These are phyloP conservation scores for Pachypanchax playfairii DNA, from an alignment of 2,113 vertebrate species.

Conservation along the genomic window DNA sequence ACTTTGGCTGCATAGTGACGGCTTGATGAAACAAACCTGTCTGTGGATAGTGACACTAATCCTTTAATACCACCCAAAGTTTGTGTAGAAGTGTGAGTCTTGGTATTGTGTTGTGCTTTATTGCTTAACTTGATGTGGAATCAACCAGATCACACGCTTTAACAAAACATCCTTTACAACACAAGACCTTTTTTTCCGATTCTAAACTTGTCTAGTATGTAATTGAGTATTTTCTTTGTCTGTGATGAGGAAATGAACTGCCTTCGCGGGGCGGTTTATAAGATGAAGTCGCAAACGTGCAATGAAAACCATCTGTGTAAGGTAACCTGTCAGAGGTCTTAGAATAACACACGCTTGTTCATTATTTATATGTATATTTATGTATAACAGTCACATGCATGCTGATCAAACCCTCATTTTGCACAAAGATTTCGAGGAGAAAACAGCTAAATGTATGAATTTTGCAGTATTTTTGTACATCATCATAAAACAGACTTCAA, in stretches of 20 bases:
- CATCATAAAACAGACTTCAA: too few relatives aligned
- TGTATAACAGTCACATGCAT: too few relatives aligned
- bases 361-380: too few relatives aligned
- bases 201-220: not conserved
- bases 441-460: too few relatives aligned
- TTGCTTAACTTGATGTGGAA: not conserved
- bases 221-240: not conserved
- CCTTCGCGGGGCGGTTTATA: not conserved
- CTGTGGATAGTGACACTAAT: not conserved
- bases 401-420: too few relatives aligned
- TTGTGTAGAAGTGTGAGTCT: not conserved
- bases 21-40: not conserved
- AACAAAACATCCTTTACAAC: conserved; percentile 4
- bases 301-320: too few relatives aligned
- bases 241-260: not conserved
- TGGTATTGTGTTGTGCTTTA: not conserved
- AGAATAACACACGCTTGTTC: too few relatives aligned
- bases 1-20: not conserved
- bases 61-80: not conserved
- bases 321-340: too few relatives aligned
- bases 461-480: too few relatives aligned
- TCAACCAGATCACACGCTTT: not conserved
- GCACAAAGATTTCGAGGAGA: too few relatives aligned
- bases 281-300: too few relatives aligned
- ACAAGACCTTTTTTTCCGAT: not conserved